phyloP scores from a whole-genome alignment of 2,113 vertebrate species.

The Pelusios castaneus region DNA sequence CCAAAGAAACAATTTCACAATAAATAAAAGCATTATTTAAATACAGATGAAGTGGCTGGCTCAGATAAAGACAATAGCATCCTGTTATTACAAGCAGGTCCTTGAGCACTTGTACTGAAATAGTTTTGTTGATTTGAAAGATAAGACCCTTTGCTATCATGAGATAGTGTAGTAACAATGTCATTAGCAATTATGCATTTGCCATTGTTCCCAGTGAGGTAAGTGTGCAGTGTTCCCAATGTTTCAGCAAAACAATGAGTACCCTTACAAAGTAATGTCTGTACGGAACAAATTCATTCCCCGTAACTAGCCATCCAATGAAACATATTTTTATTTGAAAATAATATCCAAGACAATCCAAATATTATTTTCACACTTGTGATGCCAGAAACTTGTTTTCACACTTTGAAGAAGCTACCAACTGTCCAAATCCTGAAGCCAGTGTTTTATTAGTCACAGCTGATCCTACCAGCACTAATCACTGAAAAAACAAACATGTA shows the following conservation, averaged over 20 bases:
- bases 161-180: background rate
- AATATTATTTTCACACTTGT: background rate
- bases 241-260: background rate
- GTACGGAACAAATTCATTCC: background rate
- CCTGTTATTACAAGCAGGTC: background rate
- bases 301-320: background rate
- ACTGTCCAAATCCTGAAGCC: background rate
- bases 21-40: background rate
- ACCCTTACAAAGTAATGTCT: background rate
- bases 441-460: background rate
- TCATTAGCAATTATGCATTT: background rate
- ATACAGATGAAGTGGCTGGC: background rate
- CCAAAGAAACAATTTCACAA: background rate
- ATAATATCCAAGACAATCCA: background rate
- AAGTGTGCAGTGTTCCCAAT: background rate
- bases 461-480: background rate
- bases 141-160: background rate
- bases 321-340: background rate
- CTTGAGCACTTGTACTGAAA: background rate
- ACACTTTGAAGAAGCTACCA: background rate
- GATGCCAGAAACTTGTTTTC: conserved; percentile 3
- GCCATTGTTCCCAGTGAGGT: background rate
- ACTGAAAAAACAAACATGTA: background rate
- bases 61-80: background rate
- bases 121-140: background rate